These are phyloP conservation scores for Drosophila sturtevanti DNA, from an alignment of 1,140 invertebrate genomes.

Conservation along the genomic window DNA sequence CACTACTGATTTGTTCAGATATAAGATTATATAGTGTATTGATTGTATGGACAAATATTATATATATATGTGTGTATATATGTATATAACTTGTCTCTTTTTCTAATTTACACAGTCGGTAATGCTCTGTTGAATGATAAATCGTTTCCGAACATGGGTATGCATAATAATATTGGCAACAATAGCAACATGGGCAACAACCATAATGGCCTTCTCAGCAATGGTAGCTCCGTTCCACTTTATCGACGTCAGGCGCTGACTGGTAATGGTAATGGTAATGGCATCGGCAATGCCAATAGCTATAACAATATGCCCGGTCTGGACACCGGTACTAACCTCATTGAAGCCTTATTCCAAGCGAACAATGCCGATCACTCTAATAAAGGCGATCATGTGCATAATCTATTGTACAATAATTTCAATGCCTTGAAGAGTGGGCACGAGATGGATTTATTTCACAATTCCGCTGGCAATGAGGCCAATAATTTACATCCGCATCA, in stretches of 20 bases:
- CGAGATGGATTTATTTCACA: slow-evolving; percentile 71
- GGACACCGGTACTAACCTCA: slow-evolving; percentile 60
- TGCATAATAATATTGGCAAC: slow-evolving; percentile 48
- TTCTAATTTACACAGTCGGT: slow-evolving; percentile 19
- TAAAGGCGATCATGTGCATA: slow-evolving; percentile 64
- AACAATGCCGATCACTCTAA: slow-evolving; percentile 64
- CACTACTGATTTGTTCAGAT: too few relatives aligned
- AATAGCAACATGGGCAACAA: slow-evolving; percentile 24
- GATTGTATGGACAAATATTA: too few relatives aligned
- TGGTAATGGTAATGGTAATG: slow-evolving; percentile 73
- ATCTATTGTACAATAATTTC: slow-evolving; percentile 73
- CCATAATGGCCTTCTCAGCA: slow-evolving; percentile 54
- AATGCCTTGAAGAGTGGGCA: slow-evolving; percentile 54
- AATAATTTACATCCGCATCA: slow-evolving; percentile 28
- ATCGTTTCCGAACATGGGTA: slow-evolving; percentile 54
- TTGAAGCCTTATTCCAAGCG: slow-evolving; percentile 74
- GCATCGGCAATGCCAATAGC: slow-evolving; percentile 55
- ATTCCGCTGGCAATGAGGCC: slow-evolving; percentile 20
- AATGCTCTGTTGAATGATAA: slow-evolving; percentile 63
- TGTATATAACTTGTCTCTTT: too few relatives aligned
- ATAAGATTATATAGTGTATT: too few relatives aligned
- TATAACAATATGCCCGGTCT: slow-evolving; percentile 69
- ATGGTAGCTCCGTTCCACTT: slow-evolving; percentile 82
- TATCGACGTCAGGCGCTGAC: slow-evolving; percentile 83
- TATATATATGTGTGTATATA: too few relatives aligned